phyloP scores from a whole-genome alignment of 1,140 invertebrate species.

The Olivierus martensii region DNA sequence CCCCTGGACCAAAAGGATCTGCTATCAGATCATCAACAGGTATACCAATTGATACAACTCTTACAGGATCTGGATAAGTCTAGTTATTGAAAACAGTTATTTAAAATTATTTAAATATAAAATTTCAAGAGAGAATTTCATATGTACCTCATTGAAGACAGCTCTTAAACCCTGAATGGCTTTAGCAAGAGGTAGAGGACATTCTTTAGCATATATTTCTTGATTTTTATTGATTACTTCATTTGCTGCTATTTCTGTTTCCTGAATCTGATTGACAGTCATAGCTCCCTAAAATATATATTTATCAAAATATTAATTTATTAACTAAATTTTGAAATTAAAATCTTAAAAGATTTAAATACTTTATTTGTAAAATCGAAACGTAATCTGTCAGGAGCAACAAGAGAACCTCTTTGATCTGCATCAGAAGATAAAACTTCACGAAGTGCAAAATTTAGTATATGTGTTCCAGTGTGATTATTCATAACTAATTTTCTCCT shows the following conservation, averaged over 20 bases:
- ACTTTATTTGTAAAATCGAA: conserved; percentile 97
- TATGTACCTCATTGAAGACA: conserved; percentile 80
- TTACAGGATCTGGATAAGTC: conserved; percentile 90
- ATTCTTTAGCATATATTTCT: conserved; percentile 78
- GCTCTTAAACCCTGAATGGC: conserved; percentile 87
- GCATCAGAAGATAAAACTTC: conserved; percentile 76
- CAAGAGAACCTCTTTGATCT: conserved; percentile 96
- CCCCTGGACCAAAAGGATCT: conserved; percentile 64
- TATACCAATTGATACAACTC: conserved; percentile 88
- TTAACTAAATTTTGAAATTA: conserved; percentile 5
- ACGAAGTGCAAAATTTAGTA: conserved; percentile 86
- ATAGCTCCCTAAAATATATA: conserved; percentile 48
- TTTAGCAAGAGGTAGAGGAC: conserved; percentile 70
- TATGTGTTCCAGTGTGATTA: conserved; percentile 98
- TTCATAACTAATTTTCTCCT: conserved; percentile 85
- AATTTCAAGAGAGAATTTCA: neutral
- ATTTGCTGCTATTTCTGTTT: conserved; percentile 63
- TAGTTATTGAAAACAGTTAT: neutral
- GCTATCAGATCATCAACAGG: conserved; percentile 76
- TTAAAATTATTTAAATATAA: neutral
- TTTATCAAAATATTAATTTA: conserved; percentile 1
- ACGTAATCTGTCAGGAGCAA: conserved; percentile 86
- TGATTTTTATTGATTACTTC: conserved; percentile 64
- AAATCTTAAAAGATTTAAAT: conserved; percentile 6
- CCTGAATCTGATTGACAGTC: conserved; percentile 70